Conservation (phyloP, 2,888 invertebrate species). For the Rhodophaea formosa region DNA sequence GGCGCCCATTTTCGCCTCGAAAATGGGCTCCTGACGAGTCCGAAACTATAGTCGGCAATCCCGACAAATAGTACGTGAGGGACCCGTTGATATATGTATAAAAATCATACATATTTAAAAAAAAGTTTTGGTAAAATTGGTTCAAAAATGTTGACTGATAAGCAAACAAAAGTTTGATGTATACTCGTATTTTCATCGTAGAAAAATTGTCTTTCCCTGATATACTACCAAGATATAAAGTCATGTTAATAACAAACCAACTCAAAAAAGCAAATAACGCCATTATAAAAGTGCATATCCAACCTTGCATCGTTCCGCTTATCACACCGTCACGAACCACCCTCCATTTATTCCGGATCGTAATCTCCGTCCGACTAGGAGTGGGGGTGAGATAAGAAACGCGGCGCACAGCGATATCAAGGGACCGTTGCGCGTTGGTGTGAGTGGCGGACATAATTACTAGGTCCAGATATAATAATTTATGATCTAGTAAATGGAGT, state of each 20-base stretch:
- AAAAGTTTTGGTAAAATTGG: too few species aligned
- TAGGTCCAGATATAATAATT: constrained; percentile 34
- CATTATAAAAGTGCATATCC: constrained; percentile 9
- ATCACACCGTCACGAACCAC: constrained; percentile 57
- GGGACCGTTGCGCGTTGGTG: constrained; percentile 31
- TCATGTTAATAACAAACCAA: background rate
- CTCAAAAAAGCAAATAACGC: background rate
- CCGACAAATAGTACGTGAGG: too few species aligned
- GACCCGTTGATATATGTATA: too few species aligned
- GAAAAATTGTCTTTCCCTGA: too few species aligned
- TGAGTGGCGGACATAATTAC: constrained; percentile 39
- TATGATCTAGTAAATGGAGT: constrained; percentile 24
- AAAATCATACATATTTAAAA: too few species aligned
- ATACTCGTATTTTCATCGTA: too few species aligned
- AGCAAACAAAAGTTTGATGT: too few species aligned
- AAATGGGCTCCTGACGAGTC: too few species aligned
- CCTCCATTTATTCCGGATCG: constrained; percentile 63
- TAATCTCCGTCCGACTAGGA: constrained; percentile 57
- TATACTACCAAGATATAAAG: too few species aligned
- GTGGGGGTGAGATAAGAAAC: constrained; percentile 48
- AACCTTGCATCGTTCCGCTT: constrained; percentile 34
- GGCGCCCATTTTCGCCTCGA: too few species aligned
- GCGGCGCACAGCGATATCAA: constrained; percentile 45
- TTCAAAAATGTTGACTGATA: too few species aligned
- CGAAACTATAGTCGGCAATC: too few species aligned